Conservation (phyloP, 1,140 invertebrate species). For the Temnothorax nylanderi region DNA sequence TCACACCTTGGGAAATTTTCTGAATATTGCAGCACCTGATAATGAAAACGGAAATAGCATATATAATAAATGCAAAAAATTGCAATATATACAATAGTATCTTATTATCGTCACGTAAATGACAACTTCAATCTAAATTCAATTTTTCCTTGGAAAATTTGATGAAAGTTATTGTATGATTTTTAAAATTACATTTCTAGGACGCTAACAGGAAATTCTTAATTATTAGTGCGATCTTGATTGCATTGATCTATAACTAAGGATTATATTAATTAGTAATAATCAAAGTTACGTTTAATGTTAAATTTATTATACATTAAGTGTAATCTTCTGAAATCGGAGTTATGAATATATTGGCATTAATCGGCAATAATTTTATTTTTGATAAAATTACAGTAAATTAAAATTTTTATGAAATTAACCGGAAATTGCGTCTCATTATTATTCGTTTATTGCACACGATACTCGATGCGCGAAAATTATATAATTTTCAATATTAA, state of each 20-base stretch:
- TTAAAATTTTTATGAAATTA: neutral
- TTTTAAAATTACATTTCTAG: neutral
- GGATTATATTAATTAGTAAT: neutral
- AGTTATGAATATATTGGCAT: neutral
- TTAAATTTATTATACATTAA: neutral
- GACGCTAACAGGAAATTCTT: neutral
- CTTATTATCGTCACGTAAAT: neutral
- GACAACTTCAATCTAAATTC: neutral
- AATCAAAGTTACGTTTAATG: neutral
- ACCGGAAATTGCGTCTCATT: neutral
- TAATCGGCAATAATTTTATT: neutral
- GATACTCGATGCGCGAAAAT: neutral
- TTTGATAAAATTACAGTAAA: neutral
- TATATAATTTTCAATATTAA: neutral
- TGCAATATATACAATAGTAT: neutral
- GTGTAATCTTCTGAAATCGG: neutral
- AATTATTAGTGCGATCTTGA: neutral
- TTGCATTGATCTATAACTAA: neutral
- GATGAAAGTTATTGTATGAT: neutral
- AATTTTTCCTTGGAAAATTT: neutral
- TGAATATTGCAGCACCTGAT: neutral
- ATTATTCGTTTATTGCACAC: conserved; percentile 1
- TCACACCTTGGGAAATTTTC: neutral
- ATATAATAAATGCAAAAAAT: neutral
- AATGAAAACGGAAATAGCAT: neutral